A percentile compares a stretch with the other conserved stretches of the same genome.
phyloP scores from a whole-genome alignment of 1,140 invertebrate species.

The Papilio aristodemus region DNA sequence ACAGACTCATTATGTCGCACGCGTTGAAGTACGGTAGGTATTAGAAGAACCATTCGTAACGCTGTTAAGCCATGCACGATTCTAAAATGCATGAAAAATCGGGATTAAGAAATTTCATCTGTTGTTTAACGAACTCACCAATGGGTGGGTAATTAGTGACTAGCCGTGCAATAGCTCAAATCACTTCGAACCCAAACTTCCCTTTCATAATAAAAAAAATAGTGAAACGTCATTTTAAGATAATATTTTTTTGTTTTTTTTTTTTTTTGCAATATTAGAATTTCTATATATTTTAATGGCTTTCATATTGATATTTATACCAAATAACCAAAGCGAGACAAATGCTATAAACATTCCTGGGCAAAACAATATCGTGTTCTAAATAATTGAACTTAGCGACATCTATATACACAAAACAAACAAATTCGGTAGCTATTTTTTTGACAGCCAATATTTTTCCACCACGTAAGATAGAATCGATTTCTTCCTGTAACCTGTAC shows the following conservation, averaged over 20 bases:
- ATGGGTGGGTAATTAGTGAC: conserved; percentile 52
- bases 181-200: neutral
- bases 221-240: too few species aligned
- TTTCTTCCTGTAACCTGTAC: neutral
- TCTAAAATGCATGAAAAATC: conserved; percentile 42
- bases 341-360: too few species aligned
- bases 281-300: too few species aligned
- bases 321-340: too few species aligned
- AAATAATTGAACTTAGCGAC: too few species aligned
- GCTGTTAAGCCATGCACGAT: conserved; percentile 28
- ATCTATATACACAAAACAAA: neutral
- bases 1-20: conserved; percentile 5
- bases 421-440: neutral
- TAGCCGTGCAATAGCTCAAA: neutral
- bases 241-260: too few species aligned
- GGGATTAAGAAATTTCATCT: conserved; percentile 41
- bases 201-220: too few species aligned
- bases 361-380: too few species aligned
- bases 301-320: too few species aligned
- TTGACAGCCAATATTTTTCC: neutral
- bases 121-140: conserved; percentile 47
- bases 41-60: conserved; percentile 51
- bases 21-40: conserved; percentile 20
- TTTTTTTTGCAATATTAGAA: too few species aligned
- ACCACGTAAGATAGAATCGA: neutral